Conservation (phyloP, 2,113 vertebrate species). For the Spermophilus dauricus region DNA sequence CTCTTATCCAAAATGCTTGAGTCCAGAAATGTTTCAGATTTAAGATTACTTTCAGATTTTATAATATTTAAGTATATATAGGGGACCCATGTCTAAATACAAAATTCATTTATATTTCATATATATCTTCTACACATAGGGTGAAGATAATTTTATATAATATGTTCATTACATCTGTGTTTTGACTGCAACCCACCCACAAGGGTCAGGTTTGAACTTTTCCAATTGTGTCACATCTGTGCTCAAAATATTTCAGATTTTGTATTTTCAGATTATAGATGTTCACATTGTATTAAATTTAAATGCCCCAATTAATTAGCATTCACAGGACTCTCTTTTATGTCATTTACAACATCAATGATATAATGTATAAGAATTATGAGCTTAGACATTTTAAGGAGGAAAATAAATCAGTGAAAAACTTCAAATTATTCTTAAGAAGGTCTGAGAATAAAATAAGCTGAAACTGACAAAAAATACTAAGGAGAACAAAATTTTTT, state of each 20-base stretch:
- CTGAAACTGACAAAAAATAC: background rate
- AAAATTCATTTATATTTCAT: background rate
- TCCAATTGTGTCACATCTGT: background rate
- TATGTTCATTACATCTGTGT: background rate
- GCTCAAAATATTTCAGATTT: background rate
- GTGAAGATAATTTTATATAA: background rate
- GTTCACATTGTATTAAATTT: background rate
- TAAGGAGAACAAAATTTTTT: background rate
- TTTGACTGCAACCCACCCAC: background rate
- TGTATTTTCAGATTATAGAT: background rate
- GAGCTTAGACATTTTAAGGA: background rate
- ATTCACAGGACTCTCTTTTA: background rate
- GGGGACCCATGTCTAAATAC: background rate
- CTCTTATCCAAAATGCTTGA: background rate
- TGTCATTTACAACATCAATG: constrained; percentile 7
- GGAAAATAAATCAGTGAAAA: background rate
- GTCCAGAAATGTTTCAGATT: background rate
- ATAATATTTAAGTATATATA: background rate
- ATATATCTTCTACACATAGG: background rate
- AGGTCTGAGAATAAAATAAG: background rate
- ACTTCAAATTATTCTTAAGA: background rate
- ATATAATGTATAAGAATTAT: background rate
- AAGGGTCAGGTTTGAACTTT: background rate
- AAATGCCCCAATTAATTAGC: background rate
- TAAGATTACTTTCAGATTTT: background rate